Percentiles rank a stretch among this genome's conserved stretches.
Evolutionary conservation across 1,140 invertebrate genomes (phyloP).

Genomic region (Ruditapes philippinarum): DNA sequence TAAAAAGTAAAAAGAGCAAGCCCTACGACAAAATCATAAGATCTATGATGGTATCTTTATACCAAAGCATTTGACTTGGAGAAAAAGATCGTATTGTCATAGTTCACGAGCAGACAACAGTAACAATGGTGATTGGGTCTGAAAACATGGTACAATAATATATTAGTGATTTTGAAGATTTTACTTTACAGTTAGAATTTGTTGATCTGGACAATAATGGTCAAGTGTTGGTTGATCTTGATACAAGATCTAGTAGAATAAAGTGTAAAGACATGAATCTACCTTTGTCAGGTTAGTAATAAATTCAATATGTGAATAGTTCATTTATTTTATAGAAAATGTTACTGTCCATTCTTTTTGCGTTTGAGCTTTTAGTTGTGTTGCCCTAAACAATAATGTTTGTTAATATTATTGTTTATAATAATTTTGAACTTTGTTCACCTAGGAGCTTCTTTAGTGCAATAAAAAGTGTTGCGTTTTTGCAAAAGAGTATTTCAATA

Average conservation of each 20-base stretch:
- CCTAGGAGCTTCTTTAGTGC: neutral
- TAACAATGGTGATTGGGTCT: too few relatives aligned
- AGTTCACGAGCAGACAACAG: too few relatives aligned
- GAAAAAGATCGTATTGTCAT: too few relatives aligned
- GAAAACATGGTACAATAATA: too few relatives aligned
- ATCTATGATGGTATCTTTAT: too few relatives aligned
- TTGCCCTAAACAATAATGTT: too few relatives aligned
- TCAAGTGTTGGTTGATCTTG: neutral
- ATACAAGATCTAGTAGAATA: neutral
- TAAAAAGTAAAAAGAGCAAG: too few relatives aligned
- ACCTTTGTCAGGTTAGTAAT: neutral
- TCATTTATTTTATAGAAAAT: neutral
- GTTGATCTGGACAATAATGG: constrained; percentile 5
- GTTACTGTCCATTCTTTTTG: neutral
- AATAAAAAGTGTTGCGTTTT: too few relatives aligned
- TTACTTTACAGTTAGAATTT: neutral
- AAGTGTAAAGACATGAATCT: neutral
- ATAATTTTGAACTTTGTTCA: neutral
- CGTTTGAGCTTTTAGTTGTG: too few relatives aligned
- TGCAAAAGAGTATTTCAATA: too few relatives aligned
- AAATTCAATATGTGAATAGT: neutral
- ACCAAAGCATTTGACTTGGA: too few relatives aligned
- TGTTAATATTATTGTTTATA: neutral
- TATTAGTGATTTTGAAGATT: too few relatives aligned
- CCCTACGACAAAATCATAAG: neutral